Evolutionary conservation across 2,113 vertebrate species (phyloP).

Genomic region (Empidonax traillii): DNA sequence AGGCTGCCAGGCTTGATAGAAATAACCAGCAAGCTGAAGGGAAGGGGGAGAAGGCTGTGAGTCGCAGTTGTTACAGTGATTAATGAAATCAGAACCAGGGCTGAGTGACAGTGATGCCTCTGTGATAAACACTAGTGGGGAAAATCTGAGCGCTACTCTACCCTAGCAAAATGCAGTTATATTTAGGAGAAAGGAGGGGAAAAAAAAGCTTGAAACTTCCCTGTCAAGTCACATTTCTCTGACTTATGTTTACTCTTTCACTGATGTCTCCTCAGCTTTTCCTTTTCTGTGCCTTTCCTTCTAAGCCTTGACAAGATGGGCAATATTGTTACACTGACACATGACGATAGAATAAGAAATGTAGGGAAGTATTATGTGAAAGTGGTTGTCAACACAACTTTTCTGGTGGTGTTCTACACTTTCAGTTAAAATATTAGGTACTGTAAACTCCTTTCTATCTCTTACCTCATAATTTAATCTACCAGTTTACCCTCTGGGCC

Average conservation of each 20-base stretch:
- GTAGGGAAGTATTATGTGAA: neutral
- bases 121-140: neutral
- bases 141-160: neutral
- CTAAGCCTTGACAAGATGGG: neutral
- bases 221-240: slow-evolving; percentile 44
- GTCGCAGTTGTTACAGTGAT: neutral
- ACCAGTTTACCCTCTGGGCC: neutral
- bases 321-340: neutral
- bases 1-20: neutral
- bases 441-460: neutral
- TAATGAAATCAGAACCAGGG: neutral
- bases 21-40: neutral
- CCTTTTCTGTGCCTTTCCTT: neutral
- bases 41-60: slow-evolving; percentile 16
- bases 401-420: neutral
- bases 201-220: neutral
- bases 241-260: slow-evolving; percentile 14
- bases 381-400: neutral
- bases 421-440: neutral
- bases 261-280: slow-evolving; percentile 1
- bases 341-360: neutral
- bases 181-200: neutral
- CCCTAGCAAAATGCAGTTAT: neutral
- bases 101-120: neutral
- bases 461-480: neutral